Evolutionary conservation across 2,797 vertebrate genomes (phyloP), one percentile per base, ranked within the genome.

Genomic region (Meda fulgida): DNA sequence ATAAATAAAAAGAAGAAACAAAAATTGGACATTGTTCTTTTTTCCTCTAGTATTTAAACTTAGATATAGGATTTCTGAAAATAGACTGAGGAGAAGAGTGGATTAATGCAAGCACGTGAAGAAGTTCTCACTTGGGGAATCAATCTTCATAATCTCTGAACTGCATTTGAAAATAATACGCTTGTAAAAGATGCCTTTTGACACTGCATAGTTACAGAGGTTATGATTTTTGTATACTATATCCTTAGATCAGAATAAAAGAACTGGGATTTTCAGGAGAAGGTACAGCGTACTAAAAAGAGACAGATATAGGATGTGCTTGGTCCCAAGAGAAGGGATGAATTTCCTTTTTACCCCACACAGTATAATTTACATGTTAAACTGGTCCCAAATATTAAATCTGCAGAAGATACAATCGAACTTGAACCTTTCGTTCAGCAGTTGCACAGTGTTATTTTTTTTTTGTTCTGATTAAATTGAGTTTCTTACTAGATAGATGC

Each of bases 1-100:
- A 92, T 89, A 88, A 93, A 87, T 90, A 83, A 78, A 76, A 66
- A 90, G 85, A 89, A 77, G 85, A 81, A 70, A 87, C 60, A 92
- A 81, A 93, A 92, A 91, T 75, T 36, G 29, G 31, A 75, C 40
- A 65, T 65, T 26, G 31, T 83, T 51, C 26, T 83, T 73, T 79
- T 83, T 80, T 80, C 46, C 9, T 78, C 81, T 84, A 36, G 31
- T 43, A 71, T 84, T 75, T 31, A 69, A 86, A 86, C 46, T 65
- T 38, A 51, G 66, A 83, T 81, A 87, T 73, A 85, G 46, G 36
- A 70, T 75, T 81, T 60, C 46, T 51, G 34, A 67, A 75, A 81
- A 48, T 83, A 79, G 78, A 80, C 69, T 26, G 71, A 51, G 76
- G 84, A 77, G 84, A 78, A 71, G 82, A 82, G 72, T 48, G 79